Evolutionary conservation across 2,113 vertebrate genomes (phyloP).

Genomic region (Sinocyclocheilus anshuiensis): DNA sequence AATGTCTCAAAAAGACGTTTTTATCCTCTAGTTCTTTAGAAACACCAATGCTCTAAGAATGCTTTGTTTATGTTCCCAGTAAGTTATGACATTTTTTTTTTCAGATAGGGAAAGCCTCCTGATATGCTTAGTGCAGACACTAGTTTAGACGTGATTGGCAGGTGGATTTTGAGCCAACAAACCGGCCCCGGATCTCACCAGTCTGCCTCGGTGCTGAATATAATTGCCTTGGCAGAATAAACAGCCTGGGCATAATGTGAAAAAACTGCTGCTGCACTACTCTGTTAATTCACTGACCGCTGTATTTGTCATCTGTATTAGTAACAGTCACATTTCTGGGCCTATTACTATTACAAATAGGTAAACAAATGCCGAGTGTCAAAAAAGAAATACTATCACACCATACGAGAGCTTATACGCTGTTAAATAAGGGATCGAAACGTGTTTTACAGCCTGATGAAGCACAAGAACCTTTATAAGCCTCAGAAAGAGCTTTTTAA

Average conservation of each 20-base stretch:
- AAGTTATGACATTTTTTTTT: too few species aligned
- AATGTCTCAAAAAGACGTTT: too few species aligned
- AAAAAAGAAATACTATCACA: not conserved
- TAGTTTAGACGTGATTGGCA: constrained; percentile 19
- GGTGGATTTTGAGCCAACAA: not conserved
- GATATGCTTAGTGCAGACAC: constrained; percentile 7
- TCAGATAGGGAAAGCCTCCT: constrained; percentile 43
- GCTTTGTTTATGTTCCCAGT: too few species aligned
- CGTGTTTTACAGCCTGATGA: constrained; percentile 1
- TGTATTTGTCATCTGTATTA: not conserved
- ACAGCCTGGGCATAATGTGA: not conserved
- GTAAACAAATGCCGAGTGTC: not conserved
- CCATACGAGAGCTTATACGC: not conserved
- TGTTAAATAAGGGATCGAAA: constrained; percentile 12
- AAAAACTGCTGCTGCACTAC: constrained; percentile 16
- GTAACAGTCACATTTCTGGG: constrained; percentile 11
- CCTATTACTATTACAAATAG: constrained; percentile 28
- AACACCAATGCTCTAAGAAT: too few species aligned
- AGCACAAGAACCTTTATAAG: not conserved
- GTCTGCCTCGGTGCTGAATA: not conserved
- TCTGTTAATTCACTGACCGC: constrained; percentile 32
- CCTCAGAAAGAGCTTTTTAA: not conserved
- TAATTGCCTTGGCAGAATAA: constrained; percentile 1
- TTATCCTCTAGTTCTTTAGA: too few species aligned
- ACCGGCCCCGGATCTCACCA: not conserved